phyloP scores from a whole-genome alignment of 2,797 vertebrate genomes.

The Xenopus petersii region DNA sequence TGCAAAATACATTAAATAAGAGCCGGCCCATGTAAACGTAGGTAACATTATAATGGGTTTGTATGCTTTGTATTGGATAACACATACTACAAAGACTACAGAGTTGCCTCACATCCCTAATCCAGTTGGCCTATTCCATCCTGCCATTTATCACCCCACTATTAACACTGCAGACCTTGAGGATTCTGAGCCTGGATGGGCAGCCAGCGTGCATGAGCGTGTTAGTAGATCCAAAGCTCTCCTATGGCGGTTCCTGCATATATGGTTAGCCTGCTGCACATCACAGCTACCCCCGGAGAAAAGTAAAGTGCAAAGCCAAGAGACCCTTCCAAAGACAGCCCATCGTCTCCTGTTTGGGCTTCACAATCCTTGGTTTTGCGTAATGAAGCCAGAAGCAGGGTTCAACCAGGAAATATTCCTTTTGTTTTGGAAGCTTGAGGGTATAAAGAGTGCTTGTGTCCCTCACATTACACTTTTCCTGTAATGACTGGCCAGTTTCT shows the following conservation, averaged over 20 bases:
- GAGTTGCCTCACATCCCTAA: conserved; percentile 15
- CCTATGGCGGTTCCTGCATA: conserved; percentile 22
- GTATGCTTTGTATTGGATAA: conserved; percentile 39
- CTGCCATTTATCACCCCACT: not conserved
- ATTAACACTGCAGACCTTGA: conserved; percentile 4
- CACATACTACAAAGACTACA: conserved; percentile 38
- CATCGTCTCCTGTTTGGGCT: conserved; percentile 17
- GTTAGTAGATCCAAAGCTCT: conserved; percentile 16
- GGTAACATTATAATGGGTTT: conserved; percentile 5
- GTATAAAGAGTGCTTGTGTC: conserved; percentile 26
- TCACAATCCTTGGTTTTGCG: conserved; percentile 22
- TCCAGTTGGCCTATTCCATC: conserved; percentile 9
- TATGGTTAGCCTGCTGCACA: conserved; percentile 24
- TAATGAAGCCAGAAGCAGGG: conserved; percentile 32
- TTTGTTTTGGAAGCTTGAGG: conserved; percentile 10
- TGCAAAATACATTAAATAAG: not conserved
- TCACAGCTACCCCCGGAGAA: conserved; percentile 14
- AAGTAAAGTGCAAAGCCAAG: conserved; percentile 45
- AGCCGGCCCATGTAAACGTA: conserved; percentile 23
- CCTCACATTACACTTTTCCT: conserved; percentile 80
- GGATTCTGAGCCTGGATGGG: not conserved
- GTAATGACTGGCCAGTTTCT: conserved; percentile 62
- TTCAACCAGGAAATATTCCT: conserved; percentile 33
- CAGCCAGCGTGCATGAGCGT: conserved; percentile 7
- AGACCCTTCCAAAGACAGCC: conserved; percentile 19